Base-by-base conservation (phyloP, 2,113 vertebrate genomes). In the Chloroceryle aenea region DNA sequence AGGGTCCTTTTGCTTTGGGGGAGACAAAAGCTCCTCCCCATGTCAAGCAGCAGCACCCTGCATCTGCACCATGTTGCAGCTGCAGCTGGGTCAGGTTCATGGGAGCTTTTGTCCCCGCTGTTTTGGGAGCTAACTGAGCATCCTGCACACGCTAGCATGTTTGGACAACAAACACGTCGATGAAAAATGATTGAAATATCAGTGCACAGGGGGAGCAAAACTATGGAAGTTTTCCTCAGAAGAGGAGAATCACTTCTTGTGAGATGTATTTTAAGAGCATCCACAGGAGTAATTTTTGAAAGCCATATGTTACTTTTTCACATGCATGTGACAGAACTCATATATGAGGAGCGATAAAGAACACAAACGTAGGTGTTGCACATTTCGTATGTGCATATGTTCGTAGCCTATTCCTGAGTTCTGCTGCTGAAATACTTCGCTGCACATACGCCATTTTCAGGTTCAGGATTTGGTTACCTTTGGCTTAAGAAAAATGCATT, bases 301-400 rank as follows among this genome's bases (percentile, higher is more conserved):
- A 88, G 84, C 93, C 95, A 97, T 95, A 94, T 96, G 95, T n/a
- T 86, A 84, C 83, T 94, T 93, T 90, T 84, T 96, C 96, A 93
- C 95, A 96, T 95, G 85, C 23, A 1, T 97, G 89, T 96, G 92
- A 90, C 73, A 93, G 91, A 96, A 92, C 92, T 96, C 92, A 94
- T 74, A 95, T 90, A 95, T 93, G 92, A 93, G 86, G 83, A 93
- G 61, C 63, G 88, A 80, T 90, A 71, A 40, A 87, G 95, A 97
- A 94, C 79, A 94, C 72, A 97, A 88, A 93, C 48, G 90, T 96
- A 90, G 95, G 95, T 95, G 93, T 95, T 96, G 90, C 90, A 96
- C 86, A 94, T 97, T 96, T 95, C 5, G 32, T 52, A 96, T 88
- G 64, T 96, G 76, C 95, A 95, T 95, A 96, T 96, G 95, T 84